Evolutionary conservation across 1,140 invertebrate genomes (phyloP), one percentile per base, ranked within the genome.

Genomic region (Psilanteris sp.): DNA sequence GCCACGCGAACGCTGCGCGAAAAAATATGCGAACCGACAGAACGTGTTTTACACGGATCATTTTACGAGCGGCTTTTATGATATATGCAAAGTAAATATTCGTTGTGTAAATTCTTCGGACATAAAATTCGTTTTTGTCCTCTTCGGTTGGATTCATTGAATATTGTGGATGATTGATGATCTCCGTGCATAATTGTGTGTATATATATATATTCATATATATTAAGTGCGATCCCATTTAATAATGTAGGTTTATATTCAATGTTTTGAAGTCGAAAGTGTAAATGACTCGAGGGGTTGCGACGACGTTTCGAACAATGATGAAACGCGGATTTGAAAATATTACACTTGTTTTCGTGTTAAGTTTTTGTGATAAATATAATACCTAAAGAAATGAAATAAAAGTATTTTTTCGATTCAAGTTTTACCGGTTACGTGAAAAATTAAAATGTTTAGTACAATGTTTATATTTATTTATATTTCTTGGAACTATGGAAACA

Each of bases 11-110:
- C 50, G 24, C 48, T 37, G 34, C 22, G 18, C 32, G 4, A 52
- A 67, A 48, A 67, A 55, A 67, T 46, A 59, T 59, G 16, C 9
- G 22, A 52, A 70, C 52, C 44, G 27, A 50, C 43, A 48, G 44
- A 68, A 68, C 64, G 54, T 70, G 66, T 70, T 70, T 70, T 41
- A 50, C 54, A 59, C 43, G 22, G 54, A 50, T 44, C 26, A 37
- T 16, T 54, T 70, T 54, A 46, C 29, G 55, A 46, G 31, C 39
- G 41, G 3, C 36, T 36, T 46, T 61, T 61, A 61, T 61, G 24
- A 61, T 46, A 14, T 46, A 61, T 61, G 39, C 55, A 46, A 61
- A 61, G 20, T 46, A 34, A 61, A 61, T 46, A 61, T 61, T 61
- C 41, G 27, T 18, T 31, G 20, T 26, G 52, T 41, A 41, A 55